A percentile compares a stretch with the other conserved stretches of the same genome.
phyloP scores from a whole-genome alignment of 2,888 invertebrate genomes.

The Drosophila borborema region DNA sequence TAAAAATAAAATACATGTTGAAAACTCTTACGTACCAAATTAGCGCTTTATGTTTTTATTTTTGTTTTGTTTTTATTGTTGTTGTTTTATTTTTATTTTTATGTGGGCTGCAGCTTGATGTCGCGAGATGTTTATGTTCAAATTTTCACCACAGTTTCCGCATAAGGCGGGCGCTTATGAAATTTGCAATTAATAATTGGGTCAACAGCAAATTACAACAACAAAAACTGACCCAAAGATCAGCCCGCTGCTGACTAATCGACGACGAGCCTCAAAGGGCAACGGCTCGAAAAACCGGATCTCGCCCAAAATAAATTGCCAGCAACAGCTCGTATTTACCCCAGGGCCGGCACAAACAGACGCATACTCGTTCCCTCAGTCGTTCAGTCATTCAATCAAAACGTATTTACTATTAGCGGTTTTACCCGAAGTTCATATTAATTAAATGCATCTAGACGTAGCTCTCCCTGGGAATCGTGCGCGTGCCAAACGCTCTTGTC shows the following conservation, averaged over 20 bases:
- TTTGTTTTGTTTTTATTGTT: not conserved
- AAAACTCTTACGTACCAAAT: conserved; percentile 63
- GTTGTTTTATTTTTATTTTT: conserved; percentile 16
- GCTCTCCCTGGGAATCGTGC: conserved; percentile 27
- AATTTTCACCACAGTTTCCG: conserved; percentile 61
- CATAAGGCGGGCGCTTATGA: conserved; percentile 67
- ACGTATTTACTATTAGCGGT: conserved; percentile 50
- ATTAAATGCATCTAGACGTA: conserved; percentile 38
- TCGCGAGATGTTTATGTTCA: conserved; percentile 40
- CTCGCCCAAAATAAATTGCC: conserved; percentile 30
- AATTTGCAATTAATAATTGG: conserved; percentile 76
- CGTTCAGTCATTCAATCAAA: conserved; percentile 50
- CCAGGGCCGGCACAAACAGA: conserved; percentile 60
- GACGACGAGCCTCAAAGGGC: conserved; percentile 46
- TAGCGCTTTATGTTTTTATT: conserved; percentile 50
- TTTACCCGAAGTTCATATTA: conserved; percentile 78
- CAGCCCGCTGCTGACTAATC: conserved; percentile 48
- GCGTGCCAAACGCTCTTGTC: conserved; percentile 46
- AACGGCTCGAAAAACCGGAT: conserved; percentile 68
- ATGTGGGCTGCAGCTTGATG: conserved; percentile 52
- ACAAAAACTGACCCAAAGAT: conserved; percentile 44
- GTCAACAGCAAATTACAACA: conserved; percentile 39
- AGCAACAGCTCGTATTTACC: conserved; percentile 45
- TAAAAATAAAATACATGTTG: conserved; percentile 34
- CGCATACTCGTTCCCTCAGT: conserved; percentile 41